phyloP scores from a whole-genome alignment of 2,797 vertebrate species.

The Diceros bicornis region DNA sequence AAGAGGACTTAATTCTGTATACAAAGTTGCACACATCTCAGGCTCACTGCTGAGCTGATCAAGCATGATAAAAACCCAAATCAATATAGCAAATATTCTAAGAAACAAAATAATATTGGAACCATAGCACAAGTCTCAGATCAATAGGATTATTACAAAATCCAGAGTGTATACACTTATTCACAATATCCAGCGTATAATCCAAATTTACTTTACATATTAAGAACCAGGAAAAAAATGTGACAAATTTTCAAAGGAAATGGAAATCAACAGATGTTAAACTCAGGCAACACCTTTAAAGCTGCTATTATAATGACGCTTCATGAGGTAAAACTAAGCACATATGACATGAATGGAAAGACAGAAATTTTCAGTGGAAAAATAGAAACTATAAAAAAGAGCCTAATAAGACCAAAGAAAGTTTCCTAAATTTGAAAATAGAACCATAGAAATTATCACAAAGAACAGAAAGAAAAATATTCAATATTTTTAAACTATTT shows the following conservation, averaged over 20 bases:
- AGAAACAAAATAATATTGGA: neutral
- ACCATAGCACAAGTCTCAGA: neutral
- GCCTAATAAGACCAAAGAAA: too few relatives aligned
- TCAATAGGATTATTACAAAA: neutral
- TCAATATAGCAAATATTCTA: neutral
- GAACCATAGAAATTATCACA: neutral
- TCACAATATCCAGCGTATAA: neutral
- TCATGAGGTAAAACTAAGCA: neutral
- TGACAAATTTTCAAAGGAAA: neutral
- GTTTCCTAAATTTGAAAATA: too few relatives aligned
- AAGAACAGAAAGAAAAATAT: too few relatives aligned
- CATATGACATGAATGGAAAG: neutral
- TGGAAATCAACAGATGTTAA: neutral
- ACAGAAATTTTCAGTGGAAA: too few relatives aligned
- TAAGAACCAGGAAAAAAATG: neutral
- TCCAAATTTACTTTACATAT: neutral
- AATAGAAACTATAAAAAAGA: too few relatives aligned
- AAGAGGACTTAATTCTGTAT: neutral
- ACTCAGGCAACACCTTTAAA: neutral
- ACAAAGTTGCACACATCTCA: neutral
- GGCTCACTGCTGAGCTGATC: neutral
- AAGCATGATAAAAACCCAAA: neutral
- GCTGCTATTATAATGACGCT: neutral
- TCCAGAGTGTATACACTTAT: neutral
- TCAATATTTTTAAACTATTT: neutral